Base-by-base conservation (phyloP, 2,797 vertebrate genomes). In the Halcyon badia region DNA sequence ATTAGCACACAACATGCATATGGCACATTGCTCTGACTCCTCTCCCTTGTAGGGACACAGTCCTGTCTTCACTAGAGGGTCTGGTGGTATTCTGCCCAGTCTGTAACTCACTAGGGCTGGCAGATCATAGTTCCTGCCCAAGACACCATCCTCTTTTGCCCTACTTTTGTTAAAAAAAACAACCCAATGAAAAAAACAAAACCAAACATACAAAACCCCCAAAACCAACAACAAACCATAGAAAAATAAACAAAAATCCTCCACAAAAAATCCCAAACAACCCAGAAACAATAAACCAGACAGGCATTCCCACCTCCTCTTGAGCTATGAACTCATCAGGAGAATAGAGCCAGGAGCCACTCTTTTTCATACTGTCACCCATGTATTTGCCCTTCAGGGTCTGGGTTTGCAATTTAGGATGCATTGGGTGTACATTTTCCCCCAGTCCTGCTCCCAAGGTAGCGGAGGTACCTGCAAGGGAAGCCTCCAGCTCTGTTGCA, bases 1-100 rank as follows among this genome's bases (percentile, higher is more conserved):
- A 62, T 1, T 35, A 30, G 16, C 66, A 64, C 2, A 2, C 22
- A 62, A 21, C 9, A 6, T 15, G 15, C 2, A 1, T 24, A 22
- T 6, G 25, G 6, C 54, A 26, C 5, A 3, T 18, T 10, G 10
- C 3, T 58, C 33, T 72, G 39, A 18, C 69, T 65, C 15, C 22
- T 48, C 33, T 15, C 6, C 8, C 18, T 62, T 61, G 30, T 15
- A 20, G 30, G 48, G 14, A 79, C 4, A 41, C 0, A 2, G 30
- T 30, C 28, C 35, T 35, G 16, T 3, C 30, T 77, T 77, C 9
- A 31, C 10, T 12, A n/a, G 57, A 76, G 22, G 26, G 14, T 31
- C 10, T 31, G 9, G 51, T 30, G 26, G 26, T 12, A 3, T 51
- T 83, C 33, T 70, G 11, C 41, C 14, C 18, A 28, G 54, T 26